Evolutionary conservation across 2,113 vertebrate species (phyloP), one percentile per base, ranked within the genome.

Genomic region (Etheostoma cragini): DNA sequence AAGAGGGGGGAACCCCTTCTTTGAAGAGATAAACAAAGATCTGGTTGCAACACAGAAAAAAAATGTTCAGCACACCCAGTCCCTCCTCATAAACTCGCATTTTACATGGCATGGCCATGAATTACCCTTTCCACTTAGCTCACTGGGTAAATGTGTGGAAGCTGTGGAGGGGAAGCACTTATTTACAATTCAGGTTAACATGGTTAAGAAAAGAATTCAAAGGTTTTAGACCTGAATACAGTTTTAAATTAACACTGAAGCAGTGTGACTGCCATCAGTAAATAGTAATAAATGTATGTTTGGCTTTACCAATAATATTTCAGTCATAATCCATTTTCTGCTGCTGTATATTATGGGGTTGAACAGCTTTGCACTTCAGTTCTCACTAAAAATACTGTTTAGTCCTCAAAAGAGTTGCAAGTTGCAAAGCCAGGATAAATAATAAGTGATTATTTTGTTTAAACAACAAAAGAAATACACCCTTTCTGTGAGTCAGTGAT

Each of bases 1-100:
- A 89, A 81, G 76, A 82, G 70, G 87, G 90, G 88, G 62, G 88
- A 91, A 54, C 63, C 87, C 78, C 79, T 69, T 53, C 75, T 88
- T 84, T 89, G 79, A 87, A 85, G 78, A 68, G 60, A 71, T 71
- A 87, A 83, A 63, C 79, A 58, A 89, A 88, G 87, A 81, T 87
- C 87, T 89, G 62, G 85, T 86, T 91, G 76, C 83, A 81, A 66
- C 69, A 57, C 64, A 82, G 61, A 76, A 60, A 67, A 35, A 21
- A 78, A 82, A 21, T 19, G 76, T 50, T 84, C 38, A 64, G 69
- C 17, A 22, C 72, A 70, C 68, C 24, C 75, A 24, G 71, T 71
- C 68, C 21, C 26, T 72, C 69, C 71, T 82, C 63, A 76, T 85
- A 84, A 84, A 90, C 66, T 76, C 12, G 24, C 46, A 67, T 46